Evolutionary conservation across 2,113 vertebrate genomes (phyloP).

Genomic region (Petromus typicus): DNA sequence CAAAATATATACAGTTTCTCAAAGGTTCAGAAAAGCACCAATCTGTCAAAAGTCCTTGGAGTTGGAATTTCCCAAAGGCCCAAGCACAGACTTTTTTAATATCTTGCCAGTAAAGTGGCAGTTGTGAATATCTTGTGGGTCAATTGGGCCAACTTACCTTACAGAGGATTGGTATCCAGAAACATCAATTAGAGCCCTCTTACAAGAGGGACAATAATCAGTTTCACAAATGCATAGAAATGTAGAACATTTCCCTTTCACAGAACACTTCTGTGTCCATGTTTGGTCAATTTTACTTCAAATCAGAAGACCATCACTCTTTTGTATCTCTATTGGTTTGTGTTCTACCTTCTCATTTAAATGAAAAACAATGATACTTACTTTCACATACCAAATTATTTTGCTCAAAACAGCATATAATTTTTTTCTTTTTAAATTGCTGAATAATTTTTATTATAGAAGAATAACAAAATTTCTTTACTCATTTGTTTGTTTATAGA

Average conservation of each 20-base stretch:
- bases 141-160: neutral
- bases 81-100: neutral
- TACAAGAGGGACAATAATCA: neutral
- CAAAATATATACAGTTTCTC: neutral
- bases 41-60: neutral
- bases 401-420: neutral
- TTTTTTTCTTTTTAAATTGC: neutral
- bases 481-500: neutral
- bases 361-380: neutral
- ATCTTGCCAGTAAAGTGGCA: neutral
- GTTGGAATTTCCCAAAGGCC: neutral
- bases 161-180: neutral
- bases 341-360: neutral
- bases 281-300: neutral
- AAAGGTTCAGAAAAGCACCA: conserved; percentile 20
- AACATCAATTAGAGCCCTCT: neutral
- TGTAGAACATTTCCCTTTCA: neutral
- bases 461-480: neutral
- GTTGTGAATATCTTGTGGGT: neutral
- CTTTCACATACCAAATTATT: neutral
- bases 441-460: neutral
- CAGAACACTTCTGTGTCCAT: neutral
- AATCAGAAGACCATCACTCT: neutral
- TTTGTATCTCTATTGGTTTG: neutral
- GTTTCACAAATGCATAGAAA: neutral